These are phyloP conservation scores for Chloebia gouldiae DNA, from an alignment of 2,113 vertebrate genomes.

Conservation along the genomic window DNA sequence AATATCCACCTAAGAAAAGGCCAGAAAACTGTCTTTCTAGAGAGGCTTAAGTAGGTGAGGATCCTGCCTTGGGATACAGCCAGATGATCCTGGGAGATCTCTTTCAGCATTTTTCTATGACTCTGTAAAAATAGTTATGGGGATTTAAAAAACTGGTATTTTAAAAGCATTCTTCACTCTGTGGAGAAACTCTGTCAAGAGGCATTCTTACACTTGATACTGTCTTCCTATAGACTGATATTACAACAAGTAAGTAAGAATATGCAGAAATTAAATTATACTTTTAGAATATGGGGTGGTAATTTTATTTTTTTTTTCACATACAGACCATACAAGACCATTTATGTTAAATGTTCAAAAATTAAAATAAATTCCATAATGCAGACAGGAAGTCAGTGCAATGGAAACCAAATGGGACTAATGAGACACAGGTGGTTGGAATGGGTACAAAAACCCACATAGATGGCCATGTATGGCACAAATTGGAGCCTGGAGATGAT, in stretches of 20 bases:
- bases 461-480: background rate
- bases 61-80: background rate
- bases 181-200: background rate
- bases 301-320: background rate
- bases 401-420: slow-evolving; percentile 59
- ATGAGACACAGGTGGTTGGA: slow-evolving; percentile 55
- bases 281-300: background rate
- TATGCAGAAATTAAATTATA: background rate
- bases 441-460: slow-evolving; percentile 28
- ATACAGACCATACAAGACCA: background rate
- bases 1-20: background rate
- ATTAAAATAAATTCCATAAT: slow-evolving; percentile 34
- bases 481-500: slow-evolving; percentile 10
- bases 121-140: background rate
- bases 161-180: background rate
- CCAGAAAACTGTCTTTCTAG: background rate
- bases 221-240: background rate
- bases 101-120: background rate
- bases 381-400: slow-evolving; percentile 36
- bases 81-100: background rate
- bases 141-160: background rate
- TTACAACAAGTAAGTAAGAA: background rate
- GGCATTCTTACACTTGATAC: background rate
- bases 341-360: slow-evolving; percentile 14
- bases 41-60: background rate